Percentiles rank a stretch among this genome's conserved stretches.
Evolutionary conservation across 2,113 vertebrate species (phyloP).

Genomic region (Nanorana parkeri): DNA sequence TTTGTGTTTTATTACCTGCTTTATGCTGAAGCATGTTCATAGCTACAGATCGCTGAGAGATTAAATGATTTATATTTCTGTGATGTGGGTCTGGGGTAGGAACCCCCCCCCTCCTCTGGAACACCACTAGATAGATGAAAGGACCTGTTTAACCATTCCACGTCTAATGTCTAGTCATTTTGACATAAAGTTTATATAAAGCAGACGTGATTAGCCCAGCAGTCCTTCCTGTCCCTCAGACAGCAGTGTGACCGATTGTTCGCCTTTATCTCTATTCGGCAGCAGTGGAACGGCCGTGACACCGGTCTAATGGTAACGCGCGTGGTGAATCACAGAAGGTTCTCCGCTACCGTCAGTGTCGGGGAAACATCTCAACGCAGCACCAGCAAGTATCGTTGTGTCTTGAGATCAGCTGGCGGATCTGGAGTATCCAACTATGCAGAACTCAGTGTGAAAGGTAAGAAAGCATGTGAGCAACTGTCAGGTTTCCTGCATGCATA

Average conservation of each 20-base stretch:
- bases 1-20: neutral
- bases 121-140: neutral
- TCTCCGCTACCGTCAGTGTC: slow-evolving; percentile 91
- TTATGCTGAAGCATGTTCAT: neutral
- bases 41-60: neutral
- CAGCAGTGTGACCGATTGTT: slow-evolving; percentile 27
- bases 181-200: slow-evolving; percentile 14
- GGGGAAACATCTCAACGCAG: slow-evolving; percentile 92
- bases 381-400: slow-evolving; percentile 91
- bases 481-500: neutral
- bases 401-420: slow-evolving; percentile 92
- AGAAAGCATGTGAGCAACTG: neutral
- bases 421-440: slow-evolving; percentile 97
- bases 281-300: slow-evolving; percentile 97
- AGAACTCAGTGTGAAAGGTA: slow-evolving; percentile 96
- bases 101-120: neutral
- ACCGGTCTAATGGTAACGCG: slow-evolving; percentile 93
- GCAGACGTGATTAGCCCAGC: slow-evolving; percentile 4
- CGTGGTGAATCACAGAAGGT: slow-evolving; percentile 93
- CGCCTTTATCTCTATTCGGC: slow-evolving; percentile 49
- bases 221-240: neutral
- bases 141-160: neutral
- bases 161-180: slow-evolving; percentile 21
- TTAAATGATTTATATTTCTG: neutral
- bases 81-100: neutral